Conservation (phyloP, 1,140 invertebrate genomes). For the Drosophila pachea region DNA sequence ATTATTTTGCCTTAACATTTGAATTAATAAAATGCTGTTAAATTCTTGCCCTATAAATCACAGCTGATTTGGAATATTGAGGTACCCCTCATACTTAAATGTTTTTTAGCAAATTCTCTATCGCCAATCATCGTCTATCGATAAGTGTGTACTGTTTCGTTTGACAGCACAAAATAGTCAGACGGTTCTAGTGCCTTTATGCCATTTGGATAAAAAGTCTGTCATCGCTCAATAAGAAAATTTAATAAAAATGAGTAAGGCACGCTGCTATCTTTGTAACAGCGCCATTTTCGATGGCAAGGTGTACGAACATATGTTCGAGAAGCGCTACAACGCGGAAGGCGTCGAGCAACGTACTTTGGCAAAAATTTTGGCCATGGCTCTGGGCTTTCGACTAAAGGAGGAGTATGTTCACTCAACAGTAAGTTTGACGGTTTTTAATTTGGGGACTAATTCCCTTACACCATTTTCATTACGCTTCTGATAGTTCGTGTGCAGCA, state of each 20-base stretch:
- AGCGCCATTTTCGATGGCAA: slow-evolving; percentile 20
- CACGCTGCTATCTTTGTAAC: slow-evolving; percentile 32
- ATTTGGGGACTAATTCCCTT: neutral
- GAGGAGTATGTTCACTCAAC: slow-evolving; percentile 22
- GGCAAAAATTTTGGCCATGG: slow-evolving; percentile 17
- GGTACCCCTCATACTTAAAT: too few relatives aligned
- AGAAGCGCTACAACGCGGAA: slow-evolving; percentile 13
- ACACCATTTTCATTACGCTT: neutral
- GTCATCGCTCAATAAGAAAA: neutral
- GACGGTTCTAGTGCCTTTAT: neutral
- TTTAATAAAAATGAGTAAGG: neutral
- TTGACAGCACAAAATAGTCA: neutral
- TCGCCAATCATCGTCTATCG: too few relatives aligned
- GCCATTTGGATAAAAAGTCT: neutral
- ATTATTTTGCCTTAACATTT: too few relatives aligned
- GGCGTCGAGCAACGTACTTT: slow-evolving; percentile 12
- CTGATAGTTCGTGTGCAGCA: slow-evolving; percentile 32
- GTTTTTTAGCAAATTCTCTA: too few relatives aligned
- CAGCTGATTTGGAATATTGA: too few relatives aligned
- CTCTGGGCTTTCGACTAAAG: slow-evolving; percentile 5
- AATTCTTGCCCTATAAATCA: too few relatives aligned
- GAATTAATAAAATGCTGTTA: too few relatives aligned
- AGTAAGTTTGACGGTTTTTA: neutral
- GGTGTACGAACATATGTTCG: slow-evolving; percentile 33
- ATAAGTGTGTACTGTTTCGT: too few relatives aligned